These are phyloP conservation scores for Psettodes erumei DNA, from an alignment of 2,113 vertebrate genomes.

Conservation along the genomic window DNA sequence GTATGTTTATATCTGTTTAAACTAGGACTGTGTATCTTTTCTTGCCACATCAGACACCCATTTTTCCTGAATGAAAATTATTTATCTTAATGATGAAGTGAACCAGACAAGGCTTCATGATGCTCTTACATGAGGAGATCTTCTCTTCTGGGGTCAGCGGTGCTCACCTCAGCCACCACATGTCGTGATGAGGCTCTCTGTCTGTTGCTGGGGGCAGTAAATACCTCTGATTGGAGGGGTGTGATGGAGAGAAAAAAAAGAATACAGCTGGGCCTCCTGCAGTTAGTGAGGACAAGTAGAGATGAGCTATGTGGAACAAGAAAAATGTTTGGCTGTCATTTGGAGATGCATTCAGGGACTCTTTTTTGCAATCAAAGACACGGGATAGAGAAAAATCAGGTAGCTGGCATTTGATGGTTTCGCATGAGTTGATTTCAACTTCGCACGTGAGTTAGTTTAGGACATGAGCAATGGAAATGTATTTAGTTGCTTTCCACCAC, in stretches of 20 bases:
- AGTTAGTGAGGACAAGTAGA: conserved; percentile 29
- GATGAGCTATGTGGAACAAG: conserved; percentile 12
- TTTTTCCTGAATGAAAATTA: conserved; percentile 14
- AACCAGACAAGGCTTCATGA: not conserved
- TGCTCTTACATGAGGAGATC: conserved; percentile 21
- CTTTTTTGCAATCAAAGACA: conserved; percentile 17
- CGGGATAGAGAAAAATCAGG: not conserved
- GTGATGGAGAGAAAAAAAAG: conserved; percentile 37
- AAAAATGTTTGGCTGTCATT: conserved; percentile 3
- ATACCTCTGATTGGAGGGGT: conserved; percentile 39
- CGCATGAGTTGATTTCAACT: not conserved
- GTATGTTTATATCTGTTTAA: conserved; percentile 6
- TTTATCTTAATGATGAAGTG: not conserved
- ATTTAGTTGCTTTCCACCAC: too few relatives aligned
- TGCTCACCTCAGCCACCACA: not conserved
- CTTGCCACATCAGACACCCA: not conserved
- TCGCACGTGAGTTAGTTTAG: not conserved
- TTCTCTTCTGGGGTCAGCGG: conserved; percentile 1
- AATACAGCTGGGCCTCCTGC: conserved; percentile 29
- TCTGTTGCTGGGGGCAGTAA: conserved; percentile 40
- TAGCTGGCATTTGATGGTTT: not conserved
- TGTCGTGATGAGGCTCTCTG: conserved; percentile 22
- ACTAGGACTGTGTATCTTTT: not conserved
- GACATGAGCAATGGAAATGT: not conserved
- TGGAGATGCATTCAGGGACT: not conserved